Percentiles rank a stretch among this genome's conserved stretches.
Evolutionary conservation across 2,888 invertebrate genomes (phyloP).

Genomic region (Serrognathus titanus): DNA sequence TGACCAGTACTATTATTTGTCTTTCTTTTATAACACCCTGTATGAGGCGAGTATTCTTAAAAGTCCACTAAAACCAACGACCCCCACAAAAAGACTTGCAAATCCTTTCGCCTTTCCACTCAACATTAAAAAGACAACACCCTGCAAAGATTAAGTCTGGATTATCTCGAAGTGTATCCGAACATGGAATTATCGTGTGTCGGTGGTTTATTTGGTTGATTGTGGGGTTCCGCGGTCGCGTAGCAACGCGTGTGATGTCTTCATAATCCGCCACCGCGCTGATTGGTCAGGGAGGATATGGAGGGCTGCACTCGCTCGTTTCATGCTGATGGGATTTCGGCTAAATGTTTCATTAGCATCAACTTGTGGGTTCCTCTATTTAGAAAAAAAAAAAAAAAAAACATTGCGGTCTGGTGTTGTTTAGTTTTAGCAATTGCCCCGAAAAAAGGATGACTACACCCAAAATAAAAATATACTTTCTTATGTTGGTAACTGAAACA

Average conservation of each 20-base stretch:
- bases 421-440: too few relatives aligned
- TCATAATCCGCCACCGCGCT: slow-evolving; percentile 43
- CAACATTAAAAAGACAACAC: too few relatives aligned
- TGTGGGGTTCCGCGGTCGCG: slow-evolving; percentile 46
- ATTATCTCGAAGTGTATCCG: background rate
- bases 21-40: too few relatives aligned
- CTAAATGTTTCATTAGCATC: slow-evolving; percentile 26
- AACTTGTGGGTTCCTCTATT: slow-evolving; percentile 16
- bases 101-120: too few relatives aligned
- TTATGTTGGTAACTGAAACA: too few relatives aligned
- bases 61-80: too few relatives aligned
- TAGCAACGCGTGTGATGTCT: slow-evolving; percentile 46
- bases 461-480: too few relatives aligned
- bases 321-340: slow-evolving; percentile 43
- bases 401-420: background rate
- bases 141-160: background rate
- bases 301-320: slow-evolving; percentile 41
- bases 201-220: slow-evolving; percentile 30
- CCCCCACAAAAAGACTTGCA: too few relatives aligned
- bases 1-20: too few relatives aligned
- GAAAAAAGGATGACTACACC: too few relatives aligned
- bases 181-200: slow-evolving; percentile 23
- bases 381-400: background rate
- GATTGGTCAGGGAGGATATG: slow-evolving; percentile 45
- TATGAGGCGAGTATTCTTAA: too few relatives aligned